Evolutionary conservation across 2,888 invertebrate species (phyloP).

Genomic region (Urechis unicinctus): DNA sequence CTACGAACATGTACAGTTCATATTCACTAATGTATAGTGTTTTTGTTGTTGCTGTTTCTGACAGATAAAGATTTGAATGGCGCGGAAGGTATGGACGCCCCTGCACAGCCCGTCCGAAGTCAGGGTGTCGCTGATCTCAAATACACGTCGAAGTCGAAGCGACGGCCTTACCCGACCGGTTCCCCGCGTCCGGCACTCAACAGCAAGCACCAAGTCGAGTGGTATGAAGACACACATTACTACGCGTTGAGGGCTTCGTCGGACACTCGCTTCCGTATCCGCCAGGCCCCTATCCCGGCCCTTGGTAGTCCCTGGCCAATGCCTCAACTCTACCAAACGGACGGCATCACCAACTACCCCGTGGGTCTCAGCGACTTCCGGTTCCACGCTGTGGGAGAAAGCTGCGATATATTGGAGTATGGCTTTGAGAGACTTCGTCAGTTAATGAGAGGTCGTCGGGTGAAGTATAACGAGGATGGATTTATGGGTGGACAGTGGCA

Average conservation of each 20-base stretch:
- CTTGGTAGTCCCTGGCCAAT: constrained; percentile 27
- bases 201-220: constrained; percentile 16
- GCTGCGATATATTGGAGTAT: constrained; percentile 57
- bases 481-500: not conserved
- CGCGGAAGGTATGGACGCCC: too few relatives aligned
- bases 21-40: too few relatives aligned
- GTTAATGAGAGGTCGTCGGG: constrained; percentile 47
- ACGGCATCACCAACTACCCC: constrained; percentile 5
- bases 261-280: constrained; percentile 19
- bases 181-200: constrained; percentile 1
- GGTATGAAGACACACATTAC: constrained; percentile 18
- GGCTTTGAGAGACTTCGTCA: constrained; percentile 56
- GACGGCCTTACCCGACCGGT: constrained; percentile 1
- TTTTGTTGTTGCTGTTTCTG: too few relatives aligned
- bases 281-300: constrained; percentile 16
- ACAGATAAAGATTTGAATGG: too few relatives aligned
- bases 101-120: too few relatives aligned
- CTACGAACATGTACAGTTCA: too few relatives aligned
- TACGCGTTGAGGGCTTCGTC: constrained; percentile 19
- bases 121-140: not conserved
- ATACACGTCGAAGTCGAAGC: not conserved
- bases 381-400: constrained; percentile 34
- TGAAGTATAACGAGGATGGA: not conserved
- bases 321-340: constrained; percentile 20
- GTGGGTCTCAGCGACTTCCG: constrained; percentile 20